phyloP scores from a whole-genome alignment of 2,113 vertebrate genomes.

The Neodontobutis hainanensis region DNA sequence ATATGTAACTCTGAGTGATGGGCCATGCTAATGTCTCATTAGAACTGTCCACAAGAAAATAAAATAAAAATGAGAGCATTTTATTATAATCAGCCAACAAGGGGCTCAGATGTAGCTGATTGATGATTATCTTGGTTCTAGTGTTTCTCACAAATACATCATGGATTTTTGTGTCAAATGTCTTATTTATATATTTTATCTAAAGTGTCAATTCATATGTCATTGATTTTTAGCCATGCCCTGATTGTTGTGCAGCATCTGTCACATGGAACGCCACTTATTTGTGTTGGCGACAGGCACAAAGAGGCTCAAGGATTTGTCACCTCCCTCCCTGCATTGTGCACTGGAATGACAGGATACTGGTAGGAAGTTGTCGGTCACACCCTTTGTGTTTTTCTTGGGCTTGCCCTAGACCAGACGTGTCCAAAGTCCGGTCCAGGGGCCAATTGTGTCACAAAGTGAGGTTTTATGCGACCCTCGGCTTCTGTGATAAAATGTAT shows the following conservation, averaged over 20 bases:
- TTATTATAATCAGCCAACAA: not conserved
- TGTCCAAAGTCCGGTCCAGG: no score
- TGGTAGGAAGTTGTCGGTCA: constrained; percentile 66
- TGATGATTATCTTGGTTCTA: not conserved
- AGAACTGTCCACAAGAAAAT: no score
- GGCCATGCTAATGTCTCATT: no score
- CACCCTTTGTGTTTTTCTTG: constrained; percentile 68
- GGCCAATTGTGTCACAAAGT: no score
- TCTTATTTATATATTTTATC: constrained; percentile 22
- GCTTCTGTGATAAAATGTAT: no score
- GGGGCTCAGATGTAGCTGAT: not conserved
- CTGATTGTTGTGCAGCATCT: constrained; percentile 45
- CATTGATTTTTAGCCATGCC: constrained; percentile 42
- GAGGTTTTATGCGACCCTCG: no score
- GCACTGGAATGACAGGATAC: constrained; percentile 74
- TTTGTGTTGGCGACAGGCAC: constrained; percentile 58
- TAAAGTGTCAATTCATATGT: constrained; percentile 36
- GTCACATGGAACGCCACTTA: constrained; percentile 53
- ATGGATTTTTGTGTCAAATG: not conserved
- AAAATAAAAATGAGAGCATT: not conserved
- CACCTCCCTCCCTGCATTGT: constrained; percentile 70
- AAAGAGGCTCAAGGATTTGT: constrained; percentile 68
- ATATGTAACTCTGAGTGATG: no score
- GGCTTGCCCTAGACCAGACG: constrained; percentile 33
- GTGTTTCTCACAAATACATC: not conserved